A percentile compares a stretch with the other conserved stretches of the same genome.
Evolutionary conservation across 2,888 invertebrate species (phyloP).

Genomic region (Eupithecia insigniata): DNA sequence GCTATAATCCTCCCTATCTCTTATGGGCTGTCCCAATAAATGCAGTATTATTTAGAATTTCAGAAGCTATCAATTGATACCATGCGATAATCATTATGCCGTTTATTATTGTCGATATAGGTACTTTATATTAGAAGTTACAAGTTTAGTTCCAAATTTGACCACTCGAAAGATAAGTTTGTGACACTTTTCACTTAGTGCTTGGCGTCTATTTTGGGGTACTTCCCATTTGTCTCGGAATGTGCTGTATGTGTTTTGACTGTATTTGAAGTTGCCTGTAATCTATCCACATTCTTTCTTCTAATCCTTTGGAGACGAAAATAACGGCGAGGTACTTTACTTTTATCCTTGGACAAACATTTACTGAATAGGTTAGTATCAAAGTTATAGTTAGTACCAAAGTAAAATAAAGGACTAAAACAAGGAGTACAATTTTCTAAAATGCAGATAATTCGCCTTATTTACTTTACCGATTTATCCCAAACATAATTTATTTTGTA

Average conservation of each 20-base stretch:
- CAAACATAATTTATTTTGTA: too few relatives aligned
- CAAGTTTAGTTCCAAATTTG: background rate
- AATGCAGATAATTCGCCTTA: too few relatives aligned
- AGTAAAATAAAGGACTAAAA: too few relatives aligned
- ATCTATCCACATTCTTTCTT: slow-evolving; percentile 31
- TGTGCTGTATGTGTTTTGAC: slow-evolving; percentile 51
- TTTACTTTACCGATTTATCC: too few relatives aligned
- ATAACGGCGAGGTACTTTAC: slow-evolving; percentile 8
- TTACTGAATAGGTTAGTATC: background rate
- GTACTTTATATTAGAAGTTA: background rate
- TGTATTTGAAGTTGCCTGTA: slow-evolving; percentile 44
- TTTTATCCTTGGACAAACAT: slow-evolving; percentile 3
- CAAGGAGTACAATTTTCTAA: too few relatives aligned
- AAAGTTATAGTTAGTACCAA: background rate
- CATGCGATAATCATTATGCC: background rate
- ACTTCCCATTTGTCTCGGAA: slow-evolving; percentile 40
- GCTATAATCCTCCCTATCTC: background rate
- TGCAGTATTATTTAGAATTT: background rate
- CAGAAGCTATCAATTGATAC: background rate
- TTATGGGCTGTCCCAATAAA: background rate
- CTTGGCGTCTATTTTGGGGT: slow-evolving; percentile 50
- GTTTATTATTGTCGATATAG: background rate
- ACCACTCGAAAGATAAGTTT: background rate
- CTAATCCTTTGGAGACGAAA: slow-evolving; percentile 32
- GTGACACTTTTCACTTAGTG: background rate